Percentiles rank a stretch among this genome's conserved stretches.
phyloP scores from a whole-genome alignment of 53 echinoderm and acorn worm species.

The Paelopatides confundens region DNA sequence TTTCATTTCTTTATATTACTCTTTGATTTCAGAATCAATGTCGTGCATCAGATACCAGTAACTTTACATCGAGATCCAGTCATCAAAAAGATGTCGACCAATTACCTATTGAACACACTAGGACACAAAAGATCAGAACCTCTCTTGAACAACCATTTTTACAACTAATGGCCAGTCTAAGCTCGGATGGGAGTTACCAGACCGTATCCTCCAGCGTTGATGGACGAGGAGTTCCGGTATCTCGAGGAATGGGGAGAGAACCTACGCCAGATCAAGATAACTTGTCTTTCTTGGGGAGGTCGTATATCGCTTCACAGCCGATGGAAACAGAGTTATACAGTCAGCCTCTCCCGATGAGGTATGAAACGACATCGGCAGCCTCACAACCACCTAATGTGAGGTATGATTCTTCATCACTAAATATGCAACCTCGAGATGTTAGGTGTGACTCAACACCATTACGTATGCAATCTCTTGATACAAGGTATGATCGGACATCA shows the following conservation, averaged over 20 bases:
- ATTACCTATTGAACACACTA: background rate
- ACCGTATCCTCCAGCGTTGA: background rate
- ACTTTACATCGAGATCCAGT: background rate
- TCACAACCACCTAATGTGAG: background rate
- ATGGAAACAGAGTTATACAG: background rate
- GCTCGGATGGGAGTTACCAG: conserved; percentile 9
- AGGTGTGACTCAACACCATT: background rate
- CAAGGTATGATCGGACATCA: background rate
- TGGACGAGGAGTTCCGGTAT: background rate
- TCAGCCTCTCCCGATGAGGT: conserved; percentile 16
- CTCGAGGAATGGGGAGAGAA: background rate
- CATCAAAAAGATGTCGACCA: background rate
- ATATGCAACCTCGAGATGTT: background rate
- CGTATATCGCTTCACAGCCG: background rate
- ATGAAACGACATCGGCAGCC: background rate
- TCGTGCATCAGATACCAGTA: background rate
- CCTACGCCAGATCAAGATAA: background rate
- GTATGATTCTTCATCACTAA: background rate
- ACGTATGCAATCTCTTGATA: background rate
- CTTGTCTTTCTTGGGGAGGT: background rate
- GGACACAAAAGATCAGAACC: background rate
- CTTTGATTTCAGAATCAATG: background rate
- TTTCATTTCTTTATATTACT: too few relatives aligned
- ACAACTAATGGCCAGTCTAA: background rate
- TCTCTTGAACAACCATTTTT: background rate